phyloP scores from a whole-genome alignment of 1,140 invertebrate species.

The Drosophila grimshawi region DNA sequence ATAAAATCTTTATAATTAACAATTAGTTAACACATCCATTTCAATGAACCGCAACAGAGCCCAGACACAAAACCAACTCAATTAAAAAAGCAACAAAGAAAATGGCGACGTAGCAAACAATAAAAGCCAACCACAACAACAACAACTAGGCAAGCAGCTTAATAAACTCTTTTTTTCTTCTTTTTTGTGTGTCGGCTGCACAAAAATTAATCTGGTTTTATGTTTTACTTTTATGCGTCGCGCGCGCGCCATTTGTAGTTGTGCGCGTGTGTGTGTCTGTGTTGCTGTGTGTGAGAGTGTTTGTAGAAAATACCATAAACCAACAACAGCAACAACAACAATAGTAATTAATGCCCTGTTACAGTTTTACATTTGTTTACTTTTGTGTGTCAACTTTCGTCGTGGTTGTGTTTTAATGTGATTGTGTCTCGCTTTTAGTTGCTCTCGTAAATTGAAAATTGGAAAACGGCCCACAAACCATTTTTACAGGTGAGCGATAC shows the following conservation, averaged over 20 bases:
- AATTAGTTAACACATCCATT: slow-evolving; percentile 3
- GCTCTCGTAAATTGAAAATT: slow-evolving; percentile 33
- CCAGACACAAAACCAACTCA: slow-evolving; percentile 10
- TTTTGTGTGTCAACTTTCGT: slow-evolving; percentile 71
- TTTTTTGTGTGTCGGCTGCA: slow-evolving; percentile 39
- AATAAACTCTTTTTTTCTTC: slow-evolving; percentile 59
- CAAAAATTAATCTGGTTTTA: slow-evolving; percentile 79
- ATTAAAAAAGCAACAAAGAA: slow-evolving; percentile 44
- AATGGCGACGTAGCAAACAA: slow-evolving; percentile 73
- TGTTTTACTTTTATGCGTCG: slow-evolving; percentile 66
- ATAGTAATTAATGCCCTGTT: slow-evolving; percentile 56
- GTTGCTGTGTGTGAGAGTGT: slow-evolving; percentile 42
- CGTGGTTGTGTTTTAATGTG: slow-evolving; percentile 50
- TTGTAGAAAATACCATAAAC: slow-evolving; percentile 73
- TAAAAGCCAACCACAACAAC: slow-evolving; percentile 55
- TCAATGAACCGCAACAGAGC: slow-evolving; percentile 1
- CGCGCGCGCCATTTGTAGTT: slow-evolving; percentile 63
- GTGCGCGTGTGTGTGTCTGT: slow-evolving; percentile 36
- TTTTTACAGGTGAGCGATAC: slow-evolving; percentile 34
- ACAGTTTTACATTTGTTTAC: slow-evolving; percentile 74
- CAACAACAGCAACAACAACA: slow-evolving; percentile 63
- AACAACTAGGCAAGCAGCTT: slow-evolving; percentile 66
- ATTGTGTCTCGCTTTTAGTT: slow-evolving; percentile 28
- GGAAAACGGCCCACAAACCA: slow-evolving; percentile 23
- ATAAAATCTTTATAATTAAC: slow-evolving; percentile 15